phyloP scores from a whole-genome alignment of 2,113 vertebrate species.

The Phylloscopus trochilus region DNA sequence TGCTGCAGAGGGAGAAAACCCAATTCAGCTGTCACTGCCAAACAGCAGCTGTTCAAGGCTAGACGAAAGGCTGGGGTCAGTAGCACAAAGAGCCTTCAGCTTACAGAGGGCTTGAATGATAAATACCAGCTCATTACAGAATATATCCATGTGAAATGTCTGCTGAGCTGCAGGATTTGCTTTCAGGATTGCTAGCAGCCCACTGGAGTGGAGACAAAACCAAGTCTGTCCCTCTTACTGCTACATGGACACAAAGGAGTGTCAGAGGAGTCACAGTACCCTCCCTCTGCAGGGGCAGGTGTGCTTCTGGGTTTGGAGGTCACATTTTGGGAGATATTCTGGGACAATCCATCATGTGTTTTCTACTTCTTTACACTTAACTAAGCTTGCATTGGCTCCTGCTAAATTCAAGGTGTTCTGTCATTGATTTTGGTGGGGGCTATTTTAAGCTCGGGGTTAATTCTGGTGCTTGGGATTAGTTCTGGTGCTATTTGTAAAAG shows the following conservation, averaged over 20 bases:
- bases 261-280: background rate
- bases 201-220: background rate
- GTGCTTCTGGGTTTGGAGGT: background rate
- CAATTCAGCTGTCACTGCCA: slow-evolving; percentile 35
- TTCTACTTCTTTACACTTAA: slow-evolving; percentile 27
- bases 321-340: background rate
- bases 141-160: background rate
- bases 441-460: background rate
- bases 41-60: slow-evolving; percentile 24
- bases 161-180: slow-evolving; percentile 24
- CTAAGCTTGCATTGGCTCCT: slow-evolving; percentile 14
- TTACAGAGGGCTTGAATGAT: background rate
- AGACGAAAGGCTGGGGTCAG: slow-evolving; percentile 13
- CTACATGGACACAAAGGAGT: background rate
- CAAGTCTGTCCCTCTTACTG: slow-evolving; percentile 21
- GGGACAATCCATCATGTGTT: background rate
- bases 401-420: background rate
- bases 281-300: background rate
- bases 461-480: slow-evolving; percentile 59
- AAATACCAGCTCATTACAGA: slow-evolving; percentile 35
- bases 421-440: background rate
- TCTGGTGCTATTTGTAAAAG: slow-evolving; percentile 65
- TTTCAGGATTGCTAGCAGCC: background rate
- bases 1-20: slow-evolving; percentile 3
- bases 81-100: slow-evolving; percentile 36